Evolutionary conservation across 2,797 vertebrate species (phyloP).

Genomic region (Avahi laniger): DNA sequence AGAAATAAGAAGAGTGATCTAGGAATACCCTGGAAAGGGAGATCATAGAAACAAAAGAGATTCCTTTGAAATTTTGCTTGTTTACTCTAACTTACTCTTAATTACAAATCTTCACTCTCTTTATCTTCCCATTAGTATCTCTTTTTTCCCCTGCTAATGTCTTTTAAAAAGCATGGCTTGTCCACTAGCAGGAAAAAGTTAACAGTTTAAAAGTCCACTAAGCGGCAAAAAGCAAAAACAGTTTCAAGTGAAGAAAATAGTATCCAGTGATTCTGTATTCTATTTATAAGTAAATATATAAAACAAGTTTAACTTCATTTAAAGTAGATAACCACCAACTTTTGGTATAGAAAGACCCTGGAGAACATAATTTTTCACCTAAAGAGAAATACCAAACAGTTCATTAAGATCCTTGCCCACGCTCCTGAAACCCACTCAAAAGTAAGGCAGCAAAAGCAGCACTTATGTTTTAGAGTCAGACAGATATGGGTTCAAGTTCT

Average conservation of each 20-base stretch:
- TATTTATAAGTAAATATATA: slow-evolving; percentile 1
- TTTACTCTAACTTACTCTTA: not conserved
- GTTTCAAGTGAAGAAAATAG: not conserved
- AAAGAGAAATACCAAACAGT: not conserved
- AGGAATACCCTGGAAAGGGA: not conserved
- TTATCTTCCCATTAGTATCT: not conserved
- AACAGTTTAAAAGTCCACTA: no score
- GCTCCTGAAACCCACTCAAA: not conserved
- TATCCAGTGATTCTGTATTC: not conserved
- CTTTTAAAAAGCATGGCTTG: not conserved
- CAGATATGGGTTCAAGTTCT: not conserved
- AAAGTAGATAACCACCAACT: not conserved
- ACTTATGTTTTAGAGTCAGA: not conserved
- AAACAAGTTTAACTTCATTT: not conserved
- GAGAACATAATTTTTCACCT: slow-evolving; percentile 2
- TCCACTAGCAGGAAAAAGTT: not conserved
- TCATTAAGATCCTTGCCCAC: not conserved
- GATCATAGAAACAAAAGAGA: not conserved
- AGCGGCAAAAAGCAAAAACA: not conserved
- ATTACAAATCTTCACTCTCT: not conserved
- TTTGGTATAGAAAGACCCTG: not conserved
- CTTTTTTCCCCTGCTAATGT: not conserved
- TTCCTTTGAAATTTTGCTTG: not conserved
- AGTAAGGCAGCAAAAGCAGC: not conserved
- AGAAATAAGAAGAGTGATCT: not conserved